Percentiles rank a stretch among this genome's conserved stretches.
These are phyloP conservation scores for Lacanobia oleracea DNA, from an alignment of 2,888 invertebrate species.

Conservation along the genomic window DNA sequence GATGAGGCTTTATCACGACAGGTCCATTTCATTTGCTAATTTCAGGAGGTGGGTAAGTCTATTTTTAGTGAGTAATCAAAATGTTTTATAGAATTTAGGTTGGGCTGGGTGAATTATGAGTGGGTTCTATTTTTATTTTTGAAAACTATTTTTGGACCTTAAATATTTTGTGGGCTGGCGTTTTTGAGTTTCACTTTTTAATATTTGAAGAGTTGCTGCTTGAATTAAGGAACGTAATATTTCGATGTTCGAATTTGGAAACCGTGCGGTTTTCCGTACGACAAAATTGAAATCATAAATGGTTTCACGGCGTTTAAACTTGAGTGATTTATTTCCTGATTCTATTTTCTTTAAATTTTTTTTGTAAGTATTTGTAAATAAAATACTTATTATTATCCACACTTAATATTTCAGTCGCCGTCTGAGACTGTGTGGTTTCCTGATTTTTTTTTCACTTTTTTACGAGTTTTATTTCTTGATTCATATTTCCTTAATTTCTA, in stretches of 20 bases:
- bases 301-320: neutral
- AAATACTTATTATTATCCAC: neutral
- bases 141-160: constrained; percentile 14
- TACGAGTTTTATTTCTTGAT: neutral
- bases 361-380: neutral
- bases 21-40: constrained; percentile 65
- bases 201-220: neutral
- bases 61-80: constrained; percentile 34
- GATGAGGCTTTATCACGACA: constrained; percentile 63
- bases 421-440: too few relatives aligned
- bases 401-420: neutral
- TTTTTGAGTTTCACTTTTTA: neutral
- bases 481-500: neutral
- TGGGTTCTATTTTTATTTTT: constrained; percentile 30
- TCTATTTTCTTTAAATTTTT: neutral
- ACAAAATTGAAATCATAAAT: constrained; percentile 15
- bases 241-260: constrained; percentile 29
- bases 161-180: neutral
- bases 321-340: neutral
- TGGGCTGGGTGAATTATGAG: constrained; percentile 35
- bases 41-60: constrained; percentile 48
- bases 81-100: constrained; percentile 25
- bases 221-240: neutral
- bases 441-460: too few relatives aligned
- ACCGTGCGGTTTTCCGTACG: neutral